Evolutionary conservation across 2,797 vertebrate genomes (phyloP), one percentile per base, ranked within the genome.

Genomic region (Pelochelys cantorii): DNA sequence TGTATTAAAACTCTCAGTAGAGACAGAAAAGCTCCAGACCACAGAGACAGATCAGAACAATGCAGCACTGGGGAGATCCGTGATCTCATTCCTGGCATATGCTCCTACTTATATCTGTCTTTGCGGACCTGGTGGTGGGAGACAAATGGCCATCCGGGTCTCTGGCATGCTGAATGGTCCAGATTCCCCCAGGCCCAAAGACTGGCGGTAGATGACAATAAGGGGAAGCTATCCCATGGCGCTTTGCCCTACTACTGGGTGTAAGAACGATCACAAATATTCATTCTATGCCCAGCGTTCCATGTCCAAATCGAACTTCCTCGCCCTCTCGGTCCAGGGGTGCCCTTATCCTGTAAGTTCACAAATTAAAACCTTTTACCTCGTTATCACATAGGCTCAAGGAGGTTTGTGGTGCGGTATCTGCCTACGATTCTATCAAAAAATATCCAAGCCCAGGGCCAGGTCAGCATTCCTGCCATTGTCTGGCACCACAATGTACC

Each of bases 321-420:
- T 37, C 65, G 12, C n/a, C 18, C 65, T 71, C 18, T 10, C 1
- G 2, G 17, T n/a, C n/a, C 3, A 11, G 31, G 5, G 5, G 20
- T 22, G 65, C n/a, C 10, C n/a, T 34, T 37, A 71, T 71, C 10
- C n/a, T 71, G 3, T 20, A 34, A 9, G 9, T 71, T 71, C 34
- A 12, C n/a, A 34, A 37, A 71, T 37, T 10, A 71, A 71, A 11
- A 11, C n/a, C 65, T 34, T 71, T 71, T 22, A 71, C 34, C n/a
- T 71, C n/a, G 18, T 34, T 18, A 20, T 68, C 65, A 34, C 17
- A 11, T 34, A 10, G 5, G n/a, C 65, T 22, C 65, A 34, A 71
- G n/a, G 9, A 71, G 11, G 65, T 71, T 22, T 22, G 17, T 71
- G 18, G n/a, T 11, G 11, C 20, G 65, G 34, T 15, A 71, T 18